These are phyloP conservation scores for Cyclophora punctaria DNA, from an alignment of 2,888 invertebrate species.

Conservation along the genomic window DNA sequence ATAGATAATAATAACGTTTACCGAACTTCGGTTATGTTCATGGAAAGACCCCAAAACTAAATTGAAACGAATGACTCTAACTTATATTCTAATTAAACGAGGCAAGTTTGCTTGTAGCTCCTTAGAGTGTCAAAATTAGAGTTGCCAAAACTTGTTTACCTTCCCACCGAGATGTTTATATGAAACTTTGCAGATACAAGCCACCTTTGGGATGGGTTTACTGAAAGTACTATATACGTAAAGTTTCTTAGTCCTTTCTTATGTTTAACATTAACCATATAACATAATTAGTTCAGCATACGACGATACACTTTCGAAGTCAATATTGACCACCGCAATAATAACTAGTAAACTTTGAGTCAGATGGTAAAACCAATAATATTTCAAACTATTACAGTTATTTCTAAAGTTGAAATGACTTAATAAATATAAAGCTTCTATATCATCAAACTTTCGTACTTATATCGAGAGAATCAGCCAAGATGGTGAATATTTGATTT, in stretches of 20 bases:
- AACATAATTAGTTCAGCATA: too few relatives aligned
- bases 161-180: conserved; percentile 53
- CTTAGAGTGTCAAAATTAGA: conserved; percentile 62
- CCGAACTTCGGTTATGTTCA: conserved; percentile 22
- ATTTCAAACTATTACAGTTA: too few relatives aligned
- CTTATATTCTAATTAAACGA: conserved; percentile 60
- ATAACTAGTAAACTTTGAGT: too few relatives aligned
- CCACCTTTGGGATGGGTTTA: conserved; percentile 44
- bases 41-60: conserved; percentile 39
- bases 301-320: too few relatives aligned
- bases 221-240: conserved; percentile 35
- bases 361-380: too few relatives aligned
- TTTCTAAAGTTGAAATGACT: too few relatives aligned
- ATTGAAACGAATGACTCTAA: conserved; percentile 60
- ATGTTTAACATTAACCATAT: conserved; percentile 19
- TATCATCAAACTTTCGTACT: conserved; percentile 7
- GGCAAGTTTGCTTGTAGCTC: conserved; percentile 40
- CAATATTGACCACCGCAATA: too few relatives aligned
- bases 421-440: neutral
- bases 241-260: conserved; percentile 33
- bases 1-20: conserved; percentile 19
- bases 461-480: conserved; percentile 7
- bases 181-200: conserved; percentile 53
- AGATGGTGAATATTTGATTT: conserved; percentile 27
- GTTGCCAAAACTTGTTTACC: conserved; percentile 59